phyloP scores from a whole-genome alignment of 2,113 vertebrate genomes.

The Toxostoma redivivum region DNA sequence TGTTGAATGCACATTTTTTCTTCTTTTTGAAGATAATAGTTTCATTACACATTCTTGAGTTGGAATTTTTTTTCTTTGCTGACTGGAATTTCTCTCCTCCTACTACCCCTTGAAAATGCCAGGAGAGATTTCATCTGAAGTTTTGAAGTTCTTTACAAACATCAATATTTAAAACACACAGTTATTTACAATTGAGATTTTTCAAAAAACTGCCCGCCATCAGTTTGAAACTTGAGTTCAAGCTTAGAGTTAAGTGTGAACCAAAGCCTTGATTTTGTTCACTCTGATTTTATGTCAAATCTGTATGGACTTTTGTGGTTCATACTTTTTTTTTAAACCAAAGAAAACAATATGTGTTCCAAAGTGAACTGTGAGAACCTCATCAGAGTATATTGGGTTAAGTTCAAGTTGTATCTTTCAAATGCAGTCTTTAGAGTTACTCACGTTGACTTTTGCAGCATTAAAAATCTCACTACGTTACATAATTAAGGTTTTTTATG shows the following conservation, averaged over 20 bases:
- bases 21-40: neutral
- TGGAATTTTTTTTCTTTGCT: neutral
- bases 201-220: neutral
- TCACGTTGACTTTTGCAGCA: accelerated
- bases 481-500: neutral
- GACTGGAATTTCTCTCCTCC: neutral
- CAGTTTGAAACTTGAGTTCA: neutral
- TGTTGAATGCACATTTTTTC: neutral
- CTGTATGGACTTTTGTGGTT: neutral
- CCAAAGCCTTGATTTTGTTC: neutral
- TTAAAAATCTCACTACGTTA: neutral
- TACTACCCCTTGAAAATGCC: neutral
- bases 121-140: neutral
- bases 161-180: neutral
- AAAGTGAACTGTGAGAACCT: neutral
- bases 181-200: neutral
- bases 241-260: neutral
- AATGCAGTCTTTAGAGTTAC: neutral
- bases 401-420: neutral
- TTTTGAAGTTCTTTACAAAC: neutral
- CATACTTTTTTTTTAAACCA: neutral
- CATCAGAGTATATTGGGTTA: neutral
- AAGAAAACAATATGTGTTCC: neutral
- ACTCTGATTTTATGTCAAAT: neutral
- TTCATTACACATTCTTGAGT: neutral